Conservation (phyloP, 2,113 vertebrate genomes). For the Actenoides hombroni region DNA sequence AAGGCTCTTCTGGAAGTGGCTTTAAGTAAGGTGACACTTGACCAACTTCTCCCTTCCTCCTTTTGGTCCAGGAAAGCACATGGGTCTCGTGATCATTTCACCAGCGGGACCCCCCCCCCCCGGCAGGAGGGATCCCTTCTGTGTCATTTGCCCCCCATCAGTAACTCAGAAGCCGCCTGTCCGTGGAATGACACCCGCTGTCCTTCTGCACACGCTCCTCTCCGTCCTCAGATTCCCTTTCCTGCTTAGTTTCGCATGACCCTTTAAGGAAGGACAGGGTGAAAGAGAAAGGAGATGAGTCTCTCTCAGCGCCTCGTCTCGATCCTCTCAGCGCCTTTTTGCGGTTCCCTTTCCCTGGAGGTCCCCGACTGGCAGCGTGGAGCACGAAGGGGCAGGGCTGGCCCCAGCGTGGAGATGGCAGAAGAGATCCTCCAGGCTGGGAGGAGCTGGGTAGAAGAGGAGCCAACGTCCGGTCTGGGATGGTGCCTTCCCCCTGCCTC, state of each 20-base stretch:
- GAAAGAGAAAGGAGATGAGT: conserved; percentile 55
- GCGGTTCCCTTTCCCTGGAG: not conserved
- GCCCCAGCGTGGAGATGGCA: not conserved
- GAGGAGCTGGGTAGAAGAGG: not conserved
- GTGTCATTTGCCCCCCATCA: conserved; percentile 39
- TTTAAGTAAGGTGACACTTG: not conserved
- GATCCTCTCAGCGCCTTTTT: conserved; percentile 36
- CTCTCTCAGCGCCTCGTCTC: conserved; percentile 44
- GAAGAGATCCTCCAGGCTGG: not conserved
- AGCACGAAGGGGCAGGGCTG: not conserved
- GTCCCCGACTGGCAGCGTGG: rapidly evolving
- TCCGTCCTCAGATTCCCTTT: conserved; percentile 50
- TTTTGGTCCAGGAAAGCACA: conserved; percentile 55
- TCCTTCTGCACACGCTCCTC: not conserved
- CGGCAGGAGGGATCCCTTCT: conserved; percentile 43
- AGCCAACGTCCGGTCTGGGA: not conserved
- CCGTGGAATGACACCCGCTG: not conserved
- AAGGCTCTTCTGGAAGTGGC: conserved; percentile 15
- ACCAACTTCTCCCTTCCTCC: conserved; percentile 47
- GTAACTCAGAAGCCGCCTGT: not conserved
- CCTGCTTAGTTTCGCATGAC: conserved; percentile 30
- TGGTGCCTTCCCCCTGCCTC: not conserved
- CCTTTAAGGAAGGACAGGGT: conserved; percentile 48
- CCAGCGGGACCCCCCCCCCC: not conserved
- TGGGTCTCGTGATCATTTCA: conserved; percentile 59